These are phyloP conservation scores for Drosophila varians DNA, from an alignment of 1,140 invertebrate genomes.

Conservation along the genomic window DNA sequence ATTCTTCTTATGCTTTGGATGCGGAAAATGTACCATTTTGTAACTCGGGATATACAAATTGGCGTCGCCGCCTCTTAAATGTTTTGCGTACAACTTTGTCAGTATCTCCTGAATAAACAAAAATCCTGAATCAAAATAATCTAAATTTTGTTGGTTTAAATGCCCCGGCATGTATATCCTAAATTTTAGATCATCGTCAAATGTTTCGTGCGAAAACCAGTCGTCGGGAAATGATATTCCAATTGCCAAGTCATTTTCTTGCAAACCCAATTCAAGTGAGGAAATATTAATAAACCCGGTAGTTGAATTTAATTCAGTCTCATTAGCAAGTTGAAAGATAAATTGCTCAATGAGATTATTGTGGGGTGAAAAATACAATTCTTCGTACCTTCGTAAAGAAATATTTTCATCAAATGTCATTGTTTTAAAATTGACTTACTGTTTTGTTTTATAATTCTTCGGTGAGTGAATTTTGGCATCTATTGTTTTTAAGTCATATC, in stretches of 20 bases:
- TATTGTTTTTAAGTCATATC: neutral
- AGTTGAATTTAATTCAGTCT: neutral
- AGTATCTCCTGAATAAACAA: neutral
- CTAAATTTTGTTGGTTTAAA: neutral
- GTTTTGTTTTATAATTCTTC: neutral
- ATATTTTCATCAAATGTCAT: neutral
- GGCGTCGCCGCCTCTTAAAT: neutral
- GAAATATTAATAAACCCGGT: neutral
- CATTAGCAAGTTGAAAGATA: neutral
- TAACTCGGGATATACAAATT: neutral
- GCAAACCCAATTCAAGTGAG: neutral
- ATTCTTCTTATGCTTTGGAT: neutral
- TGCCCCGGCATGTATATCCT: neutral
- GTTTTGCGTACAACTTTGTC: neutral
- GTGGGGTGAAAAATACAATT: slow-evolving; percentile 1
- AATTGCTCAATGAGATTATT: neutral
- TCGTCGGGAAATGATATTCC: neutral
- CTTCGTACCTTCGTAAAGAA: neutral
- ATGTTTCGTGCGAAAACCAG: neutral
- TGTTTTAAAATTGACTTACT: slow-evolving; percentile 1
- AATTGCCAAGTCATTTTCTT: neutral
- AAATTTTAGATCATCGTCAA: neutral
- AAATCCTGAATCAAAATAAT: slow-evolving; percentile 7
- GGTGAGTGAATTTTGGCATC: neutral
- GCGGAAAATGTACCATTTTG: slow-evolving; percentile 1